These are phyloP conservation scores for Xiphophorus birchmanni DNA, from an alignment of 2,797 vertebrate genomes.

Conservation along the genomic window DNA sequence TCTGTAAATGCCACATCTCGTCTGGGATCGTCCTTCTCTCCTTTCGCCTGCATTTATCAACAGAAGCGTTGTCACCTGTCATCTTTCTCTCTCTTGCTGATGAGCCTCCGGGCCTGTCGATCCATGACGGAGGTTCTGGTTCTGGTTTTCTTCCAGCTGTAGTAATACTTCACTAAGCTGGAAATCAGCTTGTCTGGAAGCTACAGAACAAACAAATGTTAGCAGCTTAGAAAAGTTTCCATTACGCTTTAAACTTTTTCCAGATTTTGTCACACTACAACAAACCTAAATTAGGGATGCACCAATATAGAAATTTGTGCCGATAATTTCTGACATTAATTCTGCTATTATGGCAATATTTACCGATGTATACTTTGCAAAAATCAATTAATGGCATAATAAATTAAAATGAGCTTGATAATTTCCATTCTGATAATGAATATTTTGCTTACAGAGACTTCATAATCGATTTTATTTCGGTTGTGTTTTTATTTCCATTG, in stretches of 20 bases:
- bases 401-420: too few species aligned
- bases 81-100: constrained; percentile 88
- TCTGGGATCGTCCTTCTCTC: background rate
- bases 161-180: constrained; percentile 93
- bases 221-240: background rate
- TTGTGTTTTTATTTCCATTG: too few species aligned
- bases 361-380: too few species aligned
- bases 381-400: too few species aligned
- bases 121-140: constrained; percentile 94
- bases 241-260: background rate
- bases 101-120: constrained; percentile 87
- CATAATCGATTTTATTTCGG: too few species aligned
- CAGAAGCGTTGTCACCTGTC: constrained; percentile 79
- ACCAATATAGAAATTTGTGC: too few species aligned
- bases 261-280: background rate
- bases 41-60: background rate
- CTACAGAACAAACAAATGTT: constrained; percentile 50
- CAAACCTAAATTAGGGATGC: background rate
- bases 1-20: constrained; percentile 44
- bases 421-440: too few species aligned
- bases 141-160: constrained; percentile 94
- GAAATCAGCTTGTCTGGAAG: constrained; percentile 92
- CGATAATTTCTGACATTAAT: too few species aligned
- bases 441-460: too few species aligned
- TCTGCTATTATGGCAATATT: too few species aligned